A percentile compares a stretch with the other conserved stretches of the same genome.
Evolutionary conservation across 2,797 vertebrate genomes (phyloP).

Genomic region (Ctenopoma multispine): DNA sequence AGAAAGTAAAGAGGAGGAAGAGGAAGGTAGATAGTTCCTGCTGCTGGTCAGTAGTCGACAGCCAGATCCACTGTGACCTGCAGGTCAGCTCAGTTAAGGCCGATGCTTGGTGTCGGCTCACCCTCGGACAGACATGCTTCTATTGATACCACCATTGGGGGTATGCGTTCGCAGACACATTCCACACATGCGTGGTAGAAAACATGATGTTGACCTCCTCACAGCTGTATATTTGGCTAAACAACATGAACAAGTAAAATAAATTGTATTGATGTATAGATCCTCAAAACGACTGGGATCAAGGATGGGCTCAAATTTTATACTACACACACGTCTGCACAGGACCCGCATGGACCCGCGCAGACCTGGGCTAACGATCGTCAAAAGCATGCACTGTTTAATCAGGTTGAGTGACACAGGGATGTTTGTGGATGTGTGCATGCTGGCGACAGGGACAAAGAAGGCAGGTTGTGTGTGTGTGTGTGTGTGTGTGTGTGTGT

Average conservation of each 20-base stretch:
- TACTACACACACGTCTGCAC: not conserved
- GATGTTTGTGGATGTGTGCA: not conserved
- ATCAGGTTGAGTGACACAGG: too few species aligned
- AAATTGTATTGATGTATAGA: too few species aligned
- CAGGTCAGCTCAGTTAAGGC: constrained; percentile 69
- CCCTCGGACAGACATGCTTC: not conserved
- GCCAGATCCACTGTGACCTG: constrained; percentile 73
- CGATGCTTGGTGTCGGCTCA: not conserved
- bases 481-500: not conserved
- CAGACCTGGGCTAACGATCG: too few species aligned
- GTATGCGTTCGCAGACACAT: not conserved
- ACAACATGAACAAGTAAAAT: not conserved
- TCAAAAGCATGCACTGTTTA: too few species aligned
- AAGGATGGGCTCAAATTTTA: not conserved
- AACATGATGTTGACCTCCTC: not conserved
- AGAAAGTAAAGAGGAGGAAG: constrained; percentile 46
- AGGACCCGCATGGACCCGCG: too few species aligned
- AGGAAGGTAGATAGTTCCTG: constrained; percentile 72
- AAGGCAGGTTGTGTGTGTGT: constrained; percentile 23
- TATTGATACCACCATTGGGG: not conserved
- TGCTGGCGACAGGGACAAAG: too few species aligned
- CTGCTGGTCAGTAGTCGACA: constrained; percentile 74
- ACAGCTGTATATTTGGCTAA: not conserved
- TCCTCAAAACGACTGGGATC: not conserved
- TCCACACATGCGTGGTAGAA: not conserved